These are phyloP conservation scores for Andrena fulva DNA, from an alignment of 2,888 invertebrate species.

Conservation along the genomic window DNA sequence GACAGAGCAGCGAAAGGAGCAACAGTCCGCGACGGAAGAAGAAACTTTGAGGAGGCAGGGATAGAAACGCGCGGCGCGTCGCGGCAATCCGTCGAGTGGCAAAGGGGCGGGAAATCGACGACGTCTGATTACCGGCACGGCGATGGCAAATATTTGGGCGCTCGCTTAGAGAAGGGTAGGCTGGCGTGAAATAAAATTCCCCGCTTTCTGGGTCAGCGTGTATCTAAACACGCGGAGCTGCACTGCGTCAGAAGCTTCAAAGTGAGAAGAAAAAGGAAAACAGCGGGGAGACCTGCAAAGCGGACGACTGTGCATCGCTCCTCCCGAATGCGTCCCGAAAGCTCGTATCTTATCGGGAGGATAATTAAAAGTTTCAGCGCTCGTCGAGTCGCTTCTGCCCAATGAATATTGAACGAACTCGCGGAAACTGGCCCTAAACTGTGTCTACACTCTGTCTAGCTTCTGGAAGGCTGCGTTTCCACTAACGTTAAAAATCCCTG, in stretches of 20 bases:
- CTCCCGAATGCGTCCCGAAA: neutral
- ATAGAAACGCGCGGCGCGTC: neutral
- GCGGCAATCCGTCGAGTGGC: conserved; percentile 1
- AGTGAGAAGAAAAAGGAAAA: conserved; percentile 33
- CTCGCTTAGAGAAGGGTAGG: conserved; percentile 43
- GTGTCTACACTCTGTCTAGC: neutral
- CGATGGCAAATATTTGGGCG: conserved; percentile 62
- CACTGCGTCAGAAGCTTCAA: conserved; percentile 55
- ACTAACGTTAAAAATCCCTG: neutral
- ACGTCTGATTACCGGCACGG: conserved; percentile 27
- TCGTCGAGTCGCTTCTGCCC: conserved; percentile 8
- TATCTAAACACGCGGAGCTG: conserved; percentile 62
- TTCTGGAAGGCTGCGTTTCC: neutral
- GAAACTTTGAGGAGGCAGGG: neutral
- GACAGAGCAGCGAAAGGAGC: too few relatives aligned
- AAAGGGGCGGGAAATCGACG: conserved; percentile 1
- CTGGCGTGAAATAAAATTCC: conserved; percentile 58
- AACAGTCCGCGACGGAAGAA: neutral
- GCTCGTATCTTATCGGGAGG: conserved; percentile 11
- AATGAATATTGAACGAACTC: neutral
- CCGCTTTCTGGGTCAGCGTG: conserved; percentile 62
- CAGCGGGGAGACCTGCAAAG: neutral
- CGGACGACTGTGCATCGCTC: conserved; percentile 22
- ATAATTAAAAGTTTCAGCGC: conserved; percentile 37
- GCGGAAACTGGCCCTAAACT: neutral